These are phyloP conservation scores for Drosophila atroscutellata DNA, from an alignment of 2,888 invertebrate genomes.

Conservation along the genomic window DNA sequence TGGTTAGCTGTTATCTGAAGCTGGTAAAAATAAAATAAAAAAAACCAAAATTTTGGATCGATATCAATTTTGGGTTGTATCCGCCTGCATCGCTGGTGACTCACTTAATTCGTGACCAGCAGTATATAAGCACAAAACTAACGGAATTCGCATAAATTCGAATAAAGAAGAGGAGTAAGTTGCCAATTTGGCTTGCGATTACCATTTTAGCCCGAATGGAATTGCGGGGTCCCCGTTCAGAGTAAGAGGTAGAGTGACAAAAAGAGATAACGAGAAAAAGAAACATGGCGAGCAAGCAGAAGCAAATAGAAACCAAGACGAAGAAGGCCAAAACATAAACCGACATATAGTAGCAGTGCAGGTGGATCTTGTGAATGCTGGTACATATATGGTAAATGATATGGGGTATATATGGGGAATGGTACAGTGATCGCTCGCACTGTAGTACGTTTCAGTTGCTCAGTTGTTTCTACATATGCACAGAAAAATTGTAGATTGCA, in stretches of 20 bases:
- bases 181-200: constrained; percentile 34
- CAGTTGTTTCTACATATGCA: not conserved
- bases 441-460: not conserved
- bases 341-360: constrained; percentile 28
- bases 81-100: constrained; percentile 22
- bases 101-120: constrained; percentile 26
- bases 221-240: not conserved
- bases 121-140: constrained; percentile 13
- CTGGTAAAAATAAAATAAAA: constrained; percentile 2
- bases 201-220: no score
- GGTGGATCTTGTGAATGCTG: constrained; percentile 22
- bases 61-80: constrained; percentile 27
- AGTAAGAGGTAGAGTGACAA: constrained; percentile 11
- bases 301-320: constrained; percentile 3
- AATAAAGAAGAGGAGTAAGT: constrained; percentile 3
- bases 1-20: constrained; percentile 38
- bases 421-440: constrained; percentile 1
- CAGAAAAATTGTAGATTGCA: not conserved
- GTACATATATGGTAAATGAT: not conserved
- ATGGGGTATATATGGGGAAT: not conserved
- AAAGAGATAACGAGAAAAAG: constrained; percentile 27
- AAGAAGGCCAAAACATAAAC: constrained; percentile 25
- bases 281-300: constrained; percentile 28
- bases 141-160: constrained; percentile 4
- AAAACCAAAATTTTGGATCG: constrained; percentile 33